phyloP scores from a whole-genome alignment of 2,797 vertebrate species.

The Tarsius wallacei region DNA sequence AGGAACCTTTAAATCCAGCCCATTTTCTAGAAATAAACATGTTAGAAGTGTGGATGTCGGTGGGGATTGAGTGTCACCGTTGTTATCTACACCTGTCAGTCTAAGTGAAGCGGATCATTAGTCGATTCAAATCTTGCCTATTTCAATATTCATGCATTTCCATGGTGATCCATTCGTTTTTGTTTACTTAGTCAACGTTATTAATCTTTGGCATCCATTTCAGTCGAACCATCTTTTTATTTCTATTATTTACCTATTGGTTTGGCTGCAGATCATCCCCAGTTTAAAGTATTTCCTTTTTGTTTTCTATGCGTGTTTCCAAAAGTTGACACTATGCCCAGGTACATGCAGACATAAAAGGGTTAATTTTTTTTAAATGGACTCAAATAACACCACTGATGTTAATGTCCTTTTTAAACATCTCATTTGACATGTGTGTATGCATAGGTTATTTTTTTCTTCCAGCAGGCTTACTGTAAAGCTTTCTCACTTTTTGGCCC shows the following conservation, averaged over 20 bases:
- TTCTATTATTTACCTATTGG: conserved; percentile 73
- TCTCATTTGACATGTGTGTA: conserved; percentile 27
- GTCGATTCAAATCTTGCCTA: conserved; percentile 80
- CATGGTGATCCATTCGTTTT: conserved; percentile 3
- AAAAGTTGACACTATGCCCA: conserved; percentile 59
- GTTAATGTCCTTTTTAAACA: conserved; percentile 62
- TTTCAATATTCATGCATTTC: conserved; percentile 85
- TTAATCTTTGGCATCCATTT: conserved; percentile 73
- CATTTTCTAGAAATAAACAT: conserved; percentile 80
- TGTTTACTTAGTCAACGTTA: conserved; percentile 84
- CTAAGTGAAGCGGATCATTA: conserved; percentile 79
- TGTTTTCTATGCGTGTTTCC: background rate
- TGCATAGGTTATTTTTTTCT: background rate
- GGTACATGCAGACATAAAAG: conserved; percentile 39
- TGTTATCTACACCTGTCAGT: conserved; percentile 85
- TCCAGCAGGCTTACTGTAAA: conserved; percentile 56
- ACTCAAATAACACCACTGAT: conserved; percentile 52
- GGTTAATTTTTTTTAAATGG: conserved; percentile 64
- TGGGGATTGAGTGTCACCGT: conserved; percentile 76
- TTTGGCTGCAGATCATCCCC: conserved; percentile 69
- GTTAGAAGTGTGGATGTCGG: conserved; percentile 68
- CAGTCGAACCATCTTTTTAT: conserved; percentile 33
- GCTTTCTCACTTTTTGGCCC: conserved; percentile 47
- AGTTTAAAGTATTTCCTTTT: conserved; percentile 47
- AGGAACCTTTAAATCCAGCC: conserved; percentile 58